These are phyloP conservation scores for Halcyon senegalensis DNA, from an alignment of 2,113 vertebrate species.

Conservation along the genomic window DNA sequence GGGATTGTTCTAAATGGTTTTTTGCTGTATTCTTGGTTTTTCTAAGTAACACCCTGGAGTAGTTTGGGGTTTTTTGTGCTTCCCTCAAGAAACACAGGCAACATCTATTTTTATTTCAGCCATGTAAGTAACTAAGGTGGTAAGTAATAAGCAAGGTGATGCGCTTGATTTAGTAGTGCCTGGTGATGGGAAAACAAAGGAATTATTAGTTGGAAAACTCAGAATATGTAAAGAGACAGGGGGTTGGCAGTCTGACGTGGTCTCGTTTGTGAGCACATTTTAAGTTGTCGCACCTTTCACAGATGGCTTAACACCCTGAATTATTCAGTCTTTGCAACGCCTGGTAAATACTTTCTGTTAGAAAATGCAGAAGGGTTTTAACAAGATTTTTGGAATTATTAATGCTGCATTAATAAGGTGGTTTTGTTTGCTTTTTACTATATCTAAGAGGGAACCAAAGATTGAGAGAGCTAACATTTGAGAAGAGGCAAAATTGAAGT, in stretches of 20 bases:
- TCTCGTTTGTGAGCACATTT: background rate
- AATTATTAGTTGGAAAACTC: background rate
- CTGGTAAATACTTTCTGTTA: background rate
- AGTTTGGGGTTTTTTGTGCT: background rate
- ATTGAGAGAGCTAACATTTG: background rate
- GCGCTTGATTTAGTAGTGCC: background rate
- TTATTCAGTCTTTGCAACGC: background rate
- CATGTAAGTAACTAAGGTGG: background rate
- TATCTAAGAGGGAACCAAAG: background rate
- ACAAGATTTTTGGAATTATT: background rate
- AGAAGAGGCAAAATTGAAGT: background rate
- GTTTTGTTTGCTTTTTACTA: background rate
- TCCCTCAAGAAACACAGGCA: background rate
- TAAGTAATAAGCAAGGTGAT: background rate
- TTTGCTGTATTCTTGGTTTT: background rate
- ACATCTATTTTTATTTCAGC: background rate
- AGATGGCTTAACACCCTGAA: background rate
- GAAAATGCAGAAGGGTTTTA: background rate
- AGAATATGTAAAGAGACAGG: background rate
- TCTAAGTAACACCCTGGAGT: background rate
- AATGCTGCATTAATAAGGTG: background rate
- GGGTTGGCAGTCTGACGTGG: background rate
- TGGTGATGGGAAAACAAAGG: background rate
- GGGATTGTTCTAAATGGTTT: background rate
- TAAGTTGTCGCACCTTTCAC: background rate